Evolutionary conservation across 2,113 vertebrate species (phyloP), one percentile per base, ranked within the genome.

Genomic region (Polypterus bichir): DNA sequence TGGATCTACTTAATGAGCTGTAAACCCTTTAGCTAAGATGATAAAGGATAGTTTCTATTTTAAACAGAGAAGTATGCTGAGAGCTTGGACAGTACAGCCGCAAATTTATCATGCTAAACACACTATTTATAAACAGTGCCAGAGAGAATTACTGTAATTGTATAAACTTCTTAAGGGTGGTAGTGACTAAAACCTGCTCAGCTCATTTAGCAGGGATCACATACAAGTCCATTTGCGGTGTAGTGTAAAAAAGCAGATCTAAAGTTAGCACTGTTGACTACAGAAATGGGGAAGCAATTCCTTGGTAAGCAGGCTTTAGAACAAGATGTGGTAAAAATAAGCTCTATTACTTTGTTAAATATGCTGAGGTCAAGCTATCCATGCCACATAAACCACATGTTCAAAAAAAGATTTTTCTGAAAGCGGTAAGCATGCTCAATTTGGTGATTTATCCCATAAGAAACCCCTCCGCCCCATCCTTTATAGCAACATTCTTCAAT

Each of bases 311-410:
- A 79, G 77, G 73, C 77, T 83, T 84, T 83, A 77, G 79, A 73
- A 74, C 79, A 79, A 71, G 78, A 82, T 81, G 76, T 76, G 77
- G 83, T 83, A 83, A 84, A 86, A 83, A 84, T 83, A 84, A 6
- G 9, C 9, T 9, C 27, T 27, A 7, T 83, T 76, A 77, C 78
- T 76, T 59, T 64, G 68, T 78, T 83, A 80, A 81, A 81, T 81
- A 74, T 74, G 74, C 66, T 67, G 74, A 71, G 73, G 74, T 77
- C 75, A 76, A 66, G 65, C 66, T 72, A 73, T 76, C 71, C 70
- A 74, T 72, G 76, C 66, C 73, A 74, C 66, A 54, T 45, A 27
- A 49, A 49, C 59, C 54, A 44, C 59, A 57, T 58, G 9, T 10
- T 47, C 11, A 27, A 7, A 44, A 27, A 4, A 8, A 48, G 47